Evolutionary conservation across 2,113 vertebrate genomes (phyloP).

Genomic region (Pandion haliaetus): DNA sequence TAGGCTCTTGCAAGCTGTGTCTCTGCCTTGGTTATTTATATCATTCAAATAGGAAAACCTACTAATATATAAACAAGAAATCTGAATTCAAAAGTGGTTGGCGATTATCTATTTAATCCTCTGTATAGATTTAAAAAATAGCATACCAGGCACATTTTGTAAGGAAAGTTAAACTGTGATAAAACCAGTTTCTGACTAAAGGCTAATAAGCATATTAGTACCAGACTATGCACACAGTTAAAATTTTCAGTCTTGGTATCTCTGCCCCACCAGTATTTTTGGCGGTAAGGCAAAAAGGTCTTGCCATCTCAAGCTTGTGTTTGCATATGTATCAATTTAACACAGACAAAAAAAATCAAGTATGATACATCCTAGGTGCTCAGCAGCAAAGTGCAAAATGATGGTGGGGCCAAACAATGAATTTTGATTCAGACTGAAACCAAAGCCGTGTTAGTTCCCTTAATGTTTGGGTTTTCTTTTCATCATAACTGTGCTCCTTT

Average conservation of each 20-base stretch:
- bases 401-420: not conserved
- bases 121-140: not conserved
- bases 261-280: not conserved
- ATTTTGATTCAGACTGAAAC: not conserved
- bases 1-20: not conserved
- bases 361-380: too few species aligned
- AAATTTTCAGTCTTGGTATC: not conserved
- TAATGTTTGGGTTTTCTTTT: not conserved
- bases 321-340: not conserved
- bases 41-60: not conserved
- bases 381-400: not conserved
- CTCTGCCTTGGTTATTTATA: conserved; percentile 28
- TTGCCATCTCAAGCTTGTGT: not conserved
- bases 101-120: not conserved
- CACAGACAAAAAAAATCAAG: not conserved
- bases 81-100: not conserved
- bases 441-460: not conserved
- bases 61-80: conserved; percentile 1
- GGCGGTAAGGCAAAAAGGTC: not conserved
- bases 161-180: not conserved
- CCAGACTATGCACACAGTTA: not conserved
- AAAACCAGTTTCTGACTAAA: not conserved
- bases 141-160: not conserved
- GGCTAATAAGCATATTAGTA: not conserved
- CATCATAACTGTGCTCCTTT: not conserved